phyloP scores from a whole-genome alignment of 1,140 invertebrate genomes.

The roundworm (Caenorhabditis elegans) region WBcel235 BX284604.4:6416501-6417000 shows the following conservation, averaged over 20 bases:
- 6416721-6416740: slow-evolving; percentile 78
- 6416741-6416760: slow-evolving; percentile 89
- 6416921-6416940: no score
- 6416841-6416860: slow-evolving; percentile 72
- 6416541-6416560: not conserved
- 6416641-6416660: no score
- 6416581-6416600: not conserved
- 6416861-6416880: slow-evolving; percentile 33
- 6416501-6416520: no score
- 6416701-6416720: no score
- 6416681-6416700: no score
- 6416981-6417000: no score
- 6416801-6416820: slow-evolving; percentile 91
- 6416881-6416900: not conserved
- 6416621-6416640: no score
- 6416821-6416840: slow-evolving; percentile 75
- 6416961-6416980: no score
- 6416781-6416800: slow-evolving; percentile 87
- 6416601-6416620: no score
- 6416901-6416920: no score
- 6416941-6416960: no score
- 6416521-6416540: not conserved
- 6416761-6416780: slow-evolving; percentile 91
- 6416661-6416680: no score
- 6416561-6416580: not conserved